These are phyloP conservation scores for Pao palembangensis DNA, from an alignment of 2,113 vertebrate genomes.

Conservation along the genomic window DNA sequence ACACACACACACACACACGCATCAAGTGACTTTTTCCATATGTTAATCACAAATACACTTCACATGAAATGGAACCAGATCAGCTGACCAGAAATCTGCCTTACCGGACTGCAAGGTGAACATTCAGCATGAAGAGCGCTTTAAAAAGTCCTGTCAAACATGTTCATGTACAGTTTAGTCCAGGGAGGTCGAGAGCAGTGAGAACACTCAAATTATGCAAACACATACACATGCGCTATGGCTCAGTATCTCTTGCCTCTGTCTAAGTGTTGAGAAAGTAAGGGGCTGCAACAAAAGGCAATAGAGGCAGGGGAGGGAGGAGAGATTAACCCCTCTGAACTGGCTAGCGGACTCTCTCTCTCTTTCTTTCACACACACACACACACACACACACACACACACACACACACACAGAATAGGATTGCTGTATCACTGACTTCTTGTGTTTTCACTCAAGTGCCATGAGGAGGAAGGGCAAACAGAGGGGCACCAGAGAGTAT, in stretches of 20 bases:
- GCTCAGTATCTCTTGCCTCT: constrained; percentile 56
- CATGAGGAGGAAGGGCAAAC: constrained; percentile 53
- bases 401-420: constrained; percentile 41
- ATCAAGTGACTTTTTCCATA: background rate
- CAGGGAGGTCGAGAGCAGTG: constrained; percentile 17
- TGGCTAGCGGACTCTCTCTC: constrained; percentile 55
- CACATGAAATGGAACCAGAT: constrained; percentile 5
- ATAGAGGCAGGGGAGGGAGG: constrained; percentile 41
- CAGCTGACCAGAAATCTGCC: constrained; percentile 10
- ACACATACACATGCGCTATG: constrained; percentile 7
- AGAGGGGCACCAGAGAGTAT: constrained; percentile 1
- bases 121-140: constrained; percentile 51
- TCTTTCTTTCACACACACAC: constrained; percentile 1
- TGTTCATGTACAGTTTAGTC: constrained; percentile 58
- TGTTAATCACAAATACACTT: constrained; percentile 3
- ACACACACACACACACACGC: background rate
- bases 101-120: constrained; percentile 65
- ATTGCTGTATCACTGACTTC: constrained; percentile 63
- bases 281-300: constrained; percentile 70
- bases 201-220: constrained; percentile 22
- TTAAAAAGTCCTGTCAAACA: constrained; percentile 53
- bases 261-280: constrained; percentile 66
- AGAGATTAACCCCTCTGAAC: constrained; percentile 42
- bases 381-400: constrained; percentile 24
- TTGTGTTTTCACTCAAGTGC: constrained; percentile 65